These are phyloP conservation scores for Leptonema lineaticorne DNA, from an alignment of 1,140 invertebrate species.

Conservation along the genomic window DNA sequence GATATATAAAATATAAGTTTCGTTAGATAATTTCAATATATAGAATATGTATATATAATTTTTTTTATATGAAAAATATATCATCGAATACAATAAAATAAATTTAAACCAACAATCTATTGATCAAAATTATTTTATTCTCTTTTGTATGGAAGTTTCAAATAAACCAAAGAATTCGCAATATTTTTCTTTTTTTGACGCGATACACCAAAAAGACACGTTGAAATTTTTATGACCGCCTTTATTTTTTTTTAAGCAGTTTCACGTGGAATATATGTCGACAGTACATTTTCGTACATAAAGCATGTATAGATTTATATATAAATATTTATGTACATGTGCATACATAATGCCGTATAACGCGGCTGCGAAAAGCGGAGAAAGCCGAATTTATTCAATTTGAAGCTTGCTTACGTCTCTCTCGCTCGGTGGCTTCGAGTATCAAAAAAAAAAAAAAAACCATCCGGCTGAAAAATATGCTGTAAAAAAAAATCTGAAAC, in stretches of 20 bases:
- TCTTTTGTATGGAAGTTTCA: background rate
- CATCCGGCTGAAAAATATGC: too few relatives aligned
- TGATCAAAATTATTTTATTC: background rate
- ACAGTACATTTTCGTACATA: background rate
- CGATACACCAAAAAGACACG: background rate
- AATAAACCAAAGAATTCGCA: background rate
- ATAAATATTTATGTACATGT: background rate
- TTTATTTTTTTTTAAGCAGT: background rate
- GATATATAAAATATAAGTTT: too few relatives aligned
- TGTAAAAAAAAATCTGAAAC: too few relatives aligned
- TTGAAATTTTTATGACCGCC: background rate
- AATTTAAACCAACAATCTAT: too few relatives aligned
- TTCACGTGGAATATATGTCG: too few relatives aligned
- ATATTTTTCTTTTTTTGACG: background rate
- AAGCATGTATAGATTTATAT: background rate
- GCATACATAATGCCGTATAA: background rate
- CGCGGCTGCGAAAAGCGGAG: too few relatives aligned
- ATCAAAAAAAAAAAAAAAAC: background rate
- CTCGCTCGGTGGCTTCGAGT: background rate
- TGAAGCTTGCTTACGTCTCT: background rate
- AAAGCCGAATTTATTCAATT: constrained; percentile 5
- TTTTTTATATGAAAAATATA: too few relatives aligned
- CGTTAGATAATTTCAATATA: too few relatives aligned
- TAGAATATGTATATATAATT: too few relatives aligned
- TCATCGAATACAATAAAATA: too few relatives aligned